A percentile compares a stretch with the other conserved stretches of the same genome.
These are phyloP conservation scores for Sebastes schlegelii DNA, from an alignment of 2,113 vertebrate genomes.

Conservation along the genomic window DNA sequence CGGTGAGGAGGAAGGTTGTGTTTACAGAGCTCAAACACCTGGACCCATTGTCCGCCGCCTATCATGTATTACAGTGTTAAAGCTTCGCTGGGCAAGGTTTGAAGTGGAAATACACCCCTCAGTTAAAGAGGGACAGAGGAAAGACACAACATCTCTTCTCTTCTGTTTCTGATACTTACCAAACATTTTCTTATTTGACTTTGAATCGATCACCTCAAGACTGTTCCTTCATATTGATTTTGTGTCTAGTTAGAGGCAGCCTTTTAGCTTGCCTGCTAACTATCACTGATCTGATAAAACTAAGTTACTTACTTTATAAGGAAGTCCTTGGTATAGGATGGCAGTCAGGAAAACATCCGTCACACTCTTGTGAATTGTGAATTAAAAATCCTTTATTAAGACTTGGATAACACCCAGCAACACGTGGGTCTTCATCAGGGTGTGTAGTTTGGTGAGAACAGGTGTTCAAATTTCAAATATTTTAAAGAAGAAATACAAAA, in stretches of 20 bases:
- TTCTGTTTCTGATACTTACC: neutral
- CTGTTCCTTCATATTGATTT: constrained; percentile 33
- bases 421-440: too few relatives aligned
- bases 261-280: neutral
- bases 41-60: constrained; percentile 15
- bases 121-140: neutral
- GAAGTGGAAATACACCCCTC: constrained; percentile 10
- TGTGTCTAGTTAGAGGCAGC: constrained; percentile 17
- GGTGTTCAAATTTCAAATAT: too few relatives aligned
- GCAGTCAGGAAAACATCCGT: too few relatives aligned
- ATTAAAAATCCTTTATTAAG: too few relatives aligned
- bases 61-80: constrained; percentile 11
- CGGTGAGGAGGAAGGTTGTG: constrained; percentile 38
- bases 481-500: too few relatives aligned
- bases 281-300: neutral
- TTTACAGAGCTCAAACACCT: constrained; percentile 39
- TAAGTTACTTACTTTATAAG: too few relatives aligned
- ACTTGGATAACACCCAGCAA: too few relatives aligned
- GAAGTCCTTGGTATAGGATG: too few relatives aligned
- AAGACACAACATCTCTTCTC: neutral
- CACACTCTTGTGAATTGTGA: too few relatives aligned
- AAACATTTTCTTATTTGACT: neutral
- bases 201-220: neutral
- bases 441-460: too few relatives aligned
- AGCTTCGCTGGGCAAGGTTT: constrained; percentile 14